phyloP scores from a whole-genome alignment of 2,113 vertebrate species.

The Leuciscus idus region DNA sequence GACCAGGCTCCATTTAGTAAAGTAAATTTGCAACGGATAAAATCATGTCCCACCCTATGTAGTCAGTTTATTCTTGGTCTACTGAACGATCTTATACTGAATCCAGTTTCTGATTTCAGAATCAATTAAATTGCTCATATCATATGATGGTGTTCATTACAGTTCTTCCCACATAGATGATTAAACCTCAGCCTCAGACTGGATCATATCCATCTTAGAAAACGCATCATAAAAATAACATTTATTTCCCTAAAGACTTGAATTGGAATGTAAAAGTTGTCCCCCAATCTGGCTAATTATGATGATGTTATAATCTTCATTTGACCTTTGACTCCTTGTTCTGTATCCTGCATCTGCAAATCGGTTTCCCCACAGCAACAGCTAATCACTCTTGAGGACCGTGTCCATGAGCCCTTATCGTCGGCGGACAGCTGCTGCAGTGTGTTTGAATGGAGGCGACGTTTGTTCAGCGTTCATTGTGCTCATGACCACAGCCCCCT shows the following conservation, averaged over 20 bases:
- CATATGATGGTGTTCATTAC: background rate
- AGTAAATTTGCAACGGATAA: no score
- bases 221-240: constrained; percentile 54
- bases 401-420: constrained; percentile 73
- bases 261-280: background rate
- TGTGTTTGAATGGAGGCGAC: constrained; percentile 46
- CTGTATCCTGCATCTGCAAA: constrained; percentile 57
- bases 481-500: background rate
- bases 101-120: background rate
- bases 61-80: background rate
- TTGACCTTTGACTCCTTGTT: constrained; percentile 62
- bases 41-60: background rate
- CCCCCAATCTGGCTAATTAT: constrained; percentile 15
- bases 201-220: constrained; percentile 71
- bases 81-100: background rate
- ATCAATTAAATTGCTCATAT: background rate
- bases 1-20: no score
- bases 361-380: constrained; percentile 56
- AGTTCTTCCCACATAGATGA: constrained; percentile 26
- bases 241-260: background rate
- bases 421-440: constrained; percentile 74
- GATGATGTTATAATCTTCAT: background rate
- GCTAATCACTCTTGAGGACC: constrained; percentile 62
- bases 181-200: constrained; percentile 54
- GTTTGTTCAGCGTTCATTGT: constrained; percentile 57